Base-by-base conservation (phyloP, 2,113 vertebrate species). In the Oenanthe melanoleuca region DNA sequence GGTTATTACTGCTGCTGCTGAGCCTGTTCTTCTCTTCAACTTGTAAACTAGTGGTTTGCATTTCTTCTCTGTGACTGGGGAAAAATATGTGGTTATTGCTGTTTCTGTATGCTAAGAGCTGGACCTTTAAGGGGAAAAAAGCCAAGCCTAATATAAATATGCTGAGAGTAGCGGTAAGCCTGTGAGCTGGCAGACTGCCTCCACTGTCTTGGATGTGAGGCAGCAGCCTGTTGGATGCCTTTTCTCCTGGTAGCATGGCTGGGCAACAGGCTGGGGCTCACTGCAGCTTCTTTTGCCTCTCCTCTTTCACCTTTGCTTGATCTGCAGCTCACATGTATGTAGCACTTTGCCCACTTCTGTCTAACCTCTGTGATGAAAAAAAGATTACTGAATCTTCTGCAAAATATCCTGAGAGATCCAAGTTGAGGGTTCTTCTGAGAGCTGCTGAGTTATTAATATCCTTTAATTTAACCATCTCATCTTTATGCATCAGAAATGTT, bases 121-220 rank as follows among this genome's bases (percentile, higher is more conserved):
- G 26, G 66, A 84, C n/a, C 66, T 96, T 70, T 65, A 87, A 66
- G 53, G 40, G 13, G 14, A 2, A 9, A 8, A 20, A n/a, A 47
- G 50, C 3, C 12, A 38, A 2, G 6, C n/a, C 20, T 74, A 72
- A 85, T 49, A 63, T 80, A 85, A 91, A 85, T 64, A 87, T 14
- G 28, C 56, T 69, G 89, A 87, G 91, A 89, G 67, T 80, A 83
- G 56, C 7, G 86, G 80, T 86, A 71, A 94, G 73, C 77, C 53
- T 64, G 60, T 64, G 93, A 93, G 80, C 64, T 96, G 96, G 91
- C 89, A 92, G 65, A 60, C 87, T 94, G 89, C 87, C 80, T 89
- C 47, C 12, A 1, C 78, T 61, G 0, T 73, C 85, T 74, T 45
- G 78, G 65, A 84, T 56, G 80, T 67, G 83, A 61, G 21, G 38